Evolutionary conservation across 2,797 vertebrate genomes (phyloP), one percentile per base, ranked within the genome.

Genomic region (Halcyon smyrnensis): DNA sequence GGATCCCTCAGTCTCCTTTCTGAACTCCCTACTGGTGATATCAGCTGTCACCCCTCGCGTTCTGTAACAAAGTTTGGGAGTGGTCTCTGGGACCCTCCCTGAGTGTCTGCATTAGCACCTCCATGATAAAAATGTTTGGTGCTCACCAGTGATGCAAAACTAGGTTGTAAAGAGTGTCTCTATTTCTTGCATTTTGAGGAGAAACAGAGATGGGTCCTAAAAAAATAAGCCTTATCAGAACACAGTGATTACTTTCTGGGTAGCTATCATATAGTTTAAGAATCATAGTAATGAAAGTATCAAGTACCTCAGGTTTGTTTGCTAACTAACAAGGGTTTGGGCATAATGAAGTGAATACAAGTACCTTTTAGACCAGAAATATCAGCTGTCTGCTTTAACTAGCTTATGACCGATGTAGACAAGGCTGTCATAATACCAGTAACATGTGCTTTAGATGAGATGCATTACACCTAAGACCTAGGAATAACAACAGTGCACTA

Each of bases 21-120:
- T 54, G 41, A 73, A n/a, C 8, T 69, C 7, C 21, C 21, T 57
- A 4, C 11, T 79, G 28, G 24, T 20, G 3, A 64, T 4, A 17
- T 4, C 0, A 1, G 2, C 28, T n/a, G 41, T 28, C 37, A 41
- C 1, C 6, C 4, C 1, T 18, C 7, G 20, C 5, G 25, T 71
- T 48, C 25, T 84, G 14, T n/a, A 69, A 3, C 0, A 11, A 65
- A 53, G 5, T 11, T 68, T n/a, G 4, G 0, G 5, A 30, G 11
- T 9, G 37, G 3, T 81, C 19, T 57, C 65, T 39, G 20, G 15
- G 12, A 56, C 2, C 4, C 9, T 41, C 12, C 6, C 6, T 21
- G 3, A 2, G 19, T 28, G 17, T 80, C 43, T 50, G 6, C 2
- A 15, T 1, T 41, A 53, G 50, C 13, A 30, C 4, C 9, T 32